These are phyloP conservation scores for Drosophila punjabiensis DNA, from an alignment of 1,140 invertebrate species.

Conservation along the genomic window DNA sequence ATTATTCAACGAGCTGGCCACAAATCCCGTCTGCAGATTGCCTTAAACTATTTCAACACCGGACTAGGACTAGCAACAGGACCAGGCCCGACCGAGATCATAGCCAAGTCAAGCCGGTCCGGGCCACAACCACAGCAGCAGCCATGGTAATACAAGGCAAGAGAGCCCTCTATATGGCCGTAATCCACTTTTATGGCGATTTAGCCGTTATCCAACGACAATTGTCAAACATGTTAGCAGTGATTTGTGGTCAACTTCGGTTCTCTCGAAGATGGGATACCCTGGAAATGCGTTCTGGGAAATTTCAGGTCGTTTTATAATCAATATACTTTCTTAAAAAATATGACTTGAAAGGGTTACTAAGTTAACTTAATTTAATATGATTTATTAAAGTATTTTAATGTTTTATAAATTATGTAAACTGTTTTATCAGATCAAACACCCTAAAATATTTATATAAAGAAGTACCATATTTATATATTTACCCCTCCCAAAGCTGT, in stretches of 20 bases:
- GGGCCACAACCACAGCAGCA: conserved; percentile 23
- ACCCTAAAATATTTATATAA: neutral
- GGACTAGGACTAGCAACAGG: neutral
- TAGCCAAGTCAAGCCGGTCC: conserved; percentile 18
- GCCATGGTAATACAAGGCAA: conserved; percentile 15
- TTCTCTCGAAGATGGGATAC: neutral
- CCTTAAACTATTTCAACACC: conserved; percentile 38
- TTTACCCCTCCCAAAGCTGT: no score
- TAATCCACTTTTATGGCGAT: conserved; percentile 53
- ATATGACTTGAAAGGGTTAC: neutral
- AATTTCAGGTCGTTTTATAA: neutral
- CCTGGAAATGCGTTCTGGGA: neutral
- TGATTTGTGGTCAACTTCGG: conserved; percentile 18
- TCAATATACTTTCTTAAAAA: neutral
- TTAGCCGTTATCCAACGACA: conserved; percentile 52
- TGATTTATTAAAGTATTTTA: neutral
- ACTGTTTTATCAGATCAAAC: neutral
- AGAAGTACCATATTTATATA: neutral
- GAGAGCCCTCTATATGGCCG: conserved; percentile 30
- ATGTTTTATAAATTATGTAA: neutral
- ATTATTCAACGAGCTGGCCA: conserved; percentile 17
- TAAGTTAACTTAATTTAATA: neutral
- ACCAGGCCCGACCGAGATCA: conserved; percentile 20
- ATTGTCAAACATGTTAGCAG: conserved; percentile 35
- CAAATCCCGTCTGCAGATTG: conserved; percentile 35